Evolutionary conservation across 2,113 vertebrate genomes (phyloP).

Genomic region (Romanogobio albipinnatus): DNA sequence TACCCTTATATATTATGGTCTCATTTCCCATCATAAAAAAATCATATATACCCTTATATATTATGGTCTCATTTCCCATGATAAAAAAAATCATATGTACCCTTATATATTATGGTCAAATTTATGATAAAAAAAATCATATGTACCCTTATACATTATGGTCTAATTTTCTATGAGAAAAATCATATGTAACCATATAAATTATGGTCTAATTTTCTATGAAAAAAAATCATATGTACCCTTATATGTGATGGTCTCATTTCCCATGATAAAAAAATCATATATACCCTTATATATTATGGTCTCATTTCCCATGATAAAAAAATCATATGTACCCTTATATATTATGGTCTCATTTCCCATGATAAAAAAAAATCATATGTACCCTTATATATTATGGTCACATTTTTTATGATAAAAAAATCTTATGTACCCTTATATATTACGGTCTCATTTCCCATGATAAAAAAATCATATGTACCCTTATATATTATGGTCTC

Average conservation of each 20-base stretch:
- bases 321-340: no score
- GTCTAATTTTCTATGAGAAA: not conserved
- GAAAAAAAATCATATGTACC: no score
- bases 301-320: not conserved
- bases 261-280: not conserved
- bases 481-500: not conserved
- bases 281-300: no score
- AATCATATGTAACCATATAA: no score
- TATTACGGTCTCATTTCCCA: not conserved
- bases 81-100: no score
- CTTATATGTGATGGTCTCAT: not conserved
- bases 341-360: not conserved
- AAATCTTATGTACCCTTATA: no score
- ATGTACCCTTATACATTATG: no score
- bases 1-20: not conserved
- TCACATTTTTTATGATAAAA: not conserved
- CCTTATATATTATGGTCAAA: not conserved
- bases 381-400: not conserved
- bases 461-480: not conserved
- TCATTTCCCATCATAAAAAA: not conserved
- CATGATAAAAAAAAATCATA: not conserved
- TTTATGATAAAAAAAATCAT: not conserved
- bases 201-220: not conserved
- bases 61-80: not conserved
- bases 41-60: no score